These are phyloP conservation scores for Acromyrmex charruanus DNA, from an alignment of 1,140 invertebrate species.

Conservation along the genomic window DNA sequence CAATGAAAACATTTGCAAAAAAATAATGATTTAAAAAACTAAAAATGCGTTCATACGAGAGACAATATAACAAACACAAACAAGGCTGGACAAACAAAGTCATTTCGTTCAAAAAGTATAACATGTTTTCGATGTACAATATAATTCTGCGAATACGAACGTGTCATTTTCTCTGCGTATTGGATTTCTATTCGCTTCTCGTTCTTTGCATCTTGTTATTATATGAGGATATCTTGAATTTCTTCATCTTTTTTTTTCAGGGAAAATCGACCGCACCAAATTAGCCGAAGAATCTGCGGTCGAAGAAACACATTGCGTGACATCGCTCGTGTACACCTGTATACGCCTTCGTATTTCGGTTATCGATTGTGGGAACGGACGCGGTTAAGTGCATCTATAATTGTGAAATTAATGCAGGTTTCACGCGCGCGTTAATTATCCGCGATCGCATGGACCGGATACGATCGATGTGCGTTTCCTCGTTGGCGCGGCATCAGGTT, in stretches of 20 bases:
- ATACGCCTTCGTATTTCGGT: constrained; percentile 47
- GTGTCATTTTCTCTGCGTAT: neutral
- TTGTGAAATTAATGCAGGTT: constrained; percentile 54
- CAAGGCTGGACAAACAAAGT: neutral
- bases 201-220: neutral
- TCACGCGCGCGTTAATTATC: constrained; percentile 26
- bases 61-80: neutral
- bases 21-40: neutral
- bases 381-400: constrained; percentile 31
- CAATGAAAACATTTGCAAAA: neutral
- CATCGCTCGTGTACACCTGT: neutral
- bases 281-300: neutral
- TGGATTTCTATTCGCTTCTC: neutral
- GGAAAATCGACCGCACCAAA: constrained; percentile 15
- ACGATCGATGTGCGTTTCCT: neutral
- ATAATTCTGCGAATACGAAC: neutral
- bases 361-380: constrained; percentile 60
- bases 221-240: neutral
- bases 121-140: neutral
- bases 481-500: neutral
- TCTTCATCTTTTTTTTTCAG: neutral
- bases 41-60: neutral
- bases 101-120: neutral
- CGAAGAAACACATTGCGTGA: neutral
- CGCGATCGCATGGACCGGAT: neutral